phyloP scores from a whole-genome alignment of 2,888 invertebrate species.

The Limnephilus lunatus region DNA sequence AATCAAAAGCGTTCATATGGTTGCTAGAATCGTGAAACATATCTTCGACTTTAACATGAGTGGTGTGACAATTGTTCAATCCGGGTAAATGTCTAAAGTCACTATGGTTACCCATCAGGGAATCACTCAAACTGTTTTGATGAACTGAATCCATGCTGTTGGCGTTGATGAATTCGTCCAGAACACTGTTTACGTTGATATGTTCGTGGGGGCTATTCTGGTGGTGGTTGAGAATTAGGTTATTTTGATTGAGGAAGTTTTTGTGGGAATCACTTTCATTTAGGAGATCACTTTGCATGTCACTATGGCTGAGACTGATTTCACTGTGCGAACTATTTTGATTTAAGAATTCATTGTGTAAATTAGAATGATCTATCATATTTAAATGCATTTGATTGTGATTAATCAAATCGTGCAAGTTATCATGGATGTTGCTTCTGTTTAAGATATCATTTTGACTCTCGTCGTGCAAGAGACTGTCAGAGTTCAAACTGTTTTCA shows the following conservation, averaged over 20 bases:
- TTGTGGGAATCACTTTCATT: slow-evolving; percentile 72
- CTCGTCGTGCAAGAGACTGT: slow-evolving; percentile 73
- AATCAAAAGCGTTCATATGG: slow-evolving; percentile 51
- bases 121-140: slow-evolving; percentile 47
- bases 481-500: slow-evolving; percentile 67
- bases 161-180: slow-evolving; percentile 64
- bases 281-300: slow-evolving; percentile 70
- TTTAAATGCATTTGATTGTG: slow-evolving; percentile 68
- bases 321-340: slow-evolving; percentile 61
- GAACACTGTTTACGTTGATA: slow-evolving; percentile 62
- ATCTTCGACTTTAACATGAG: slow-evolving; percentile 72
- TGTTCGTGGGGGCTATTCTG: slow-evolving; percentile 67
- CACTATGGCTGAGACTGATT: slow-evolving; percentile 57
- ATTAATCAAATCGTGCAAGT: slow-evolving; percentile 65
- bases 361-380: slow-evolving; percentile 71
- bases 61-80: slow-evolving; percentile 71
- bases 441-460: slow-evolving; percentile 75
- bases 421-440: slow-evolving; percentile 72
- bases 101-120: slow-evolving; percentile 52
- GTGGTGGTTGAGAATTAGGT: slow-evolving; percentile 70
- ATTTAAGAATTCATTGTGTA: slow-evolving; percentile 68
- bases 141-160: slow-evolving; percentile 65
- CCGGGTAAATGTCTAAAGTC: slow-evolving; percentile 76
- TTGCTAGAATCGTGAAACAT: slow-evolving; percentile 58
- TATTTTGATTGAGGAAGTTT: slow-evolving; percentile 68